These are phyloP conservation scores for Protobothrops flavoviridis DNA, from an alignment of 2,113 vertebrate species.

Conservation along the genomic window DNA sequence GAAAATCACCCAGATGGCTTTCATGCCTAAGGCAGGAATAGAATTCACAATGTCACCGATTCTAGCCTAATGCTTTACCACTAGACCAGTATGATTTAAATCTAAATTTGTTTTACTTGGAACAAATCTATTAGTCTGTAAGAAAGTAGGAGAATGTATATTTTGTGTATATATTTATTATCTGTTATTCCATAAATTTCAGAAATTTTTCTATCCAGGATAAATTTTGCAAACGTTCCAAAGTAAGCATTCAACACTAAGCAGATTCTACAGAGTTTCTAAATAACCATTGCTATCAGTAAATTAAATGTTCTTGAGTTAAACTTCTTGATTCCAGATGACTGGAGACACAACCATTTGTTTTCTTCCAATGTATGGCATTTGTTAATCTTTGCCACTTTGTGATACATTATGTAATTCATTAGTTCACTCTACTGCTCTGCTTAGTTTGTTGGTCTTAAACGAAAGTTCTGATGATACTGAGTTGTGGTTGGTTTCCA, in stretches of 20 bases:
- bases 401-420: background rate
- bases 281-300: background rate
- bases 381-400: background rate
- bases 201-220: background rate
- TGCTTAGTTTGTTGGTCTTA: background rate
- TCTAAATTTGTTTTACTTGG: background rate
- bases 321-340: background rate
- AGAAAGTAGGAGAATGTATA: background rate
- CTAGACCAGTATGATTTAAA: background rate
- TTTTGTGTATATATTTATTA: background rate
- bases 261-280: background rate
- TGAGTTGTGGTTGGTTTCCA: background rate
- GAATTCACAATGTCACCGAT: background rate
- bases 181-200: background rate
- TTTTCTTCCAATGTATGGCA: background rate
- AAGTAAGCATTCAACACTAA: background rate
- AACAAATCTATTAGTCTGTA: background rate
- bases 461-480: background rate
- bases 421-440: background rate
- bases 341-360: background rate
- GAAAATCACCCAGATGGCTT: background rate
- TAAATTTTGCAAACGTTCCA: background rate
- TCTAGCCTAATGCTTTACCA: background rate
- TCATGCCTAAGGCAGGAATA: background rate
- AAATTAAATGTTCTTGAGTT: background rate